These are phyloP conservation scores for Nothobranchius kuhntae DNA, from an alignment of 2,113 vertebrate species.

Conservation along the genomic window DNA sequence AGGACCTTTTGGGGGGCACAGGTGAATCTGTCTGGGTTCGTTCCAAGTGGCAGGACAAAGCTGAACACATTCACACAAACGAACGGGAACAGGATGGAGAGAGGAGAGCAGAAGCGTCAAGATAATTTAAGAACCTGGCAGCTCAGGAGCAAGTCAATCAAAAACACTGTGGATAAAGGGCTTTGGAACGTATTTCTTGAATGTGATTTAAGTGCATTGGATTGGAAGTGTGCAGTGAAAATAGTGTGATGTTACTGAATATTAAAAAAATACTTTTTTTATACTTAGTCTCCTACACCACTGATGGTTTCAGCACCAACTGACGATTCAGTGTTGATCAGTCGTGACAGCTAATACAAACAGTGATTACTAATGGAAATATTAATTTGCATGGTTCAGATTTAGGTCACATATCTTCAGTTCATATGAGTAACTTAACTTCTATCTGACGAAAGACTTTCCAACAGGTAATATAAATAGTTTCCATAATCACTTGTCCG, in stretches of 20 bases:
- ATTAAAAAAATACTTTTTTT: neutral
- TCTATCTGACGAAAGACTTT: neutral
- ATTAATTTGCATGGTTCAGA: conserved; percentile 62
- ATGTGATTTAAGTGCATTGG: conserved; percentile 64
- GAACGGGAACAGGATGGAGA: conserved; percentile 48
- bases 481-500: neutral
- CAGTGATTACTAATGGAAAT: conserved; percentile 63
- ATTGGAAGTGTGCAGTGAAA: conserved; percentile 41
- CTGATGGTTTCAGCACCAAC: neutral
- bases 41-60: conserved; percentile 84
- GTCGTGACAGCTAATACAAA: conserved; percentile 47
- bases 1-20: conserved; percentile 84
- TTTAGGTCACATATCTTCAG: conserved; percentile 51
- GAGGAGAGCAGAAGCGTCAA: conserved; percentile 53
- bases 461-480: too few relatives aligned
- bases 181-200: conserved; percentile 60
- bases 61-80: conserved; percentile 62
- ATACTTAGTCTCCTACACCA: conserved; percentile 33
- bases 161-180: conserved; percentile 54
- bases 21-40: conserved; percentile 89
- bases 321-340: conserved; percentile 18
- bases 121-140: conserved; percentile 50
- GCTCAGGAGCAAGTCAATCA: conserved; percentile 60
- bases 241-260: conserved; percentile 33
- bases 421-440: conserved; percentile 46